A percentile compares a stretch with the other conserved stretches of the same genome.
Evolutionary conservation across 2,797 vertebrate species (phyloP).

Genomic region (Parotocinclus haroldoi): DNA sequence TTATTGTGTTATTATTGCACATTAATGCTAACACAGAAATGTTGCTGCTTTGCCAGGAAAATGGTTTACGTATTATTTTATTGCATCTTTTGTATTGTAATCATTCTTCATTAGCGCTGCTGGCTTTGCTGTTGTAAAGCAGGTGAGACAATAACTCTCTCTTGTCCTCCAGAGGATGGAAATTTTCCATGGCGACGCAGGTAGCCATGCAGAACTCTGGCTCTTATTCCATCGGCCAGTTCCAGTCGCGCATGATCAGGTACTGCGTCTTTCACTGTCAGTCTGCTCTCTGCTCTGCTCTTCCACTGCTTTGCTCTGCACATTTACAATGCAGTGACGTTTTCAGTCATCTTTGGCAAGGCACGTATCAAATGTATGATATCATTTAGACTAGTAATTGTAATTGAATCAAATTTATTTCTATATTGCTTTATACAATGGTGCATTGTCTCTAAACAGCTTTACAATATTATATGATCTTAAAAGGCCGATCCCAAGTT

Average conservation of each 20-base stretch:
- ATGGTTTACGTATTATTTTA: background rate
- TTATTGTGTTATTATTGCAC: background rate
- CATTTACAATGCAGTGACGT: background rate
- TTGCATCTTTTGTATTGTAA: background rate
- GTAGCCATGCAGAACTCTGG: slow-evolving; percentile 98
- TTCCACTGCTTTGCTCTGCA: background rate
- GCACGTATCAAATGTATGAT: no score
- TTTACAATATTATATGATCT: no score
- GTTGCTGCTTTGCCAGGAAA: background rate
- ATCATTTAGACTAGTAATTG: no score
- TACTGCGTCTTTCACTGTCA: slow-evolving; percentile 39
- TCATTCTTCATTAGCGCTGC: background rate
- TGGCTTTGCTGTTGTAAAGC: background rate
- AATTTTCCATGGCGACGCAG: slow-evolving; percentile 96
- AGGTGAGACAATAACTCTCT: slow-evolving; percentile 1
- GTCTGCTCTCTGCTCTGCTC: slow-evolving; percentile 4
- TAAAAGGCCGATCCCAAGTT: no score
- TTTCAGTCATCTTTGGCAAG: background rate
- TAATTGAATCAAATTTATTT: no score
- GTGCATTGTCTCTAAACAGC: no score
- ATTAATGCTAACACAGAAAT: background rate
- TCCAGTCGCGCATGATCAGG: slow-evolving; percentile 89
- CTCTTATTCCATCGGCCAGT: slow-evolving; percentile 93
- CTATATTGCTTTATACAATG: no score
- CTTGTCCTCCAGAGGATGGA: slow-evolving; percentile 84